Evolutionary conservation across 2,888 invertebrate species (phyloP), one percentile per base, ranked within the genome.

Genomic region (Ptilodon capucinus): DNA sequence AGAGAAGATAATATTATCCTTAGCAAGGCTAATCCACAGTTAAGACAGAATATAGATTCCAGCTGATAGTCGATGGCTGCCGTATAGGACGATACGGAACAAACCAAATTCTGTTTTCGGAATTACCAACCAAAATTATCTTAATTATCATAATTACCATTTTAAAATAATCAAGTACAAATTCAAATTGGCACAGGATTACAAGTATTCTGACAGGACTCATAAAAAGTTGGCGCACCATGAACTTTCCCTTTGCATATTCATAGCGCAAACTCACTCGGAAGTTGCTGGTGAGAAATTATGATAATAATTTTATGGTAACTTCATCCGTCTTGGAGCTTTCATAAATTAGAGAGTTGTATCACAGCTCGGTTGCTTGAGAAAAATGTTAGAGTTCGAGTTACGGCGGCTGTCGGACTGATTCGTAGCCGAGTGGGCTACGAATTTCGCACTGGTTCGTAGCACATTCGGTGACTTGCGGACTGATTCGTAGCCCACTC

Each of bases 211-310:
- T 80, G 79, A 84, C 86, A 85, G 79, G 76, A 74, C 78, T 80
- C 85, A 83, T 88, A 85, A 88, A 86, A 84, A 79, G 81, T 83
- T 60, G 71, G 74, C 76, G 69, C 75, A 70, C 74, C 72, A 72
- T 81, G 83, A 88, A 88, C 86, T 86, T 85, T 76, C 73, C 71
- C 74, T 81, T 86, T 88, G 87, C 83, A 88, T 89, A 88, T 89
- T 89, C 88, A 88, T 87, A 69, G 73, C 70, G 74, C 67, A 80
- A 86, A 85, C 81, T 84, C 83, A 81, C 79, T 82, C 74, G 84
- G 83, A 88, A 88, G 86, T 86, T 87, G 85, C 84, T 81, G 87
- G 86, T 86, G 85, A 81, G 86, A 85, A 87, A 89, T 89, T 86
- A 87, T 86, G 81, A 81, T 85, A 86, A 87, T 86, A 83, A 86